Percentiles rank a stretch among this genome's conserved stretches.
phyloP scores from a whole-genome alignment of 2,113 vertebrate species.

The Poicephalus gulielmi region DNA sequence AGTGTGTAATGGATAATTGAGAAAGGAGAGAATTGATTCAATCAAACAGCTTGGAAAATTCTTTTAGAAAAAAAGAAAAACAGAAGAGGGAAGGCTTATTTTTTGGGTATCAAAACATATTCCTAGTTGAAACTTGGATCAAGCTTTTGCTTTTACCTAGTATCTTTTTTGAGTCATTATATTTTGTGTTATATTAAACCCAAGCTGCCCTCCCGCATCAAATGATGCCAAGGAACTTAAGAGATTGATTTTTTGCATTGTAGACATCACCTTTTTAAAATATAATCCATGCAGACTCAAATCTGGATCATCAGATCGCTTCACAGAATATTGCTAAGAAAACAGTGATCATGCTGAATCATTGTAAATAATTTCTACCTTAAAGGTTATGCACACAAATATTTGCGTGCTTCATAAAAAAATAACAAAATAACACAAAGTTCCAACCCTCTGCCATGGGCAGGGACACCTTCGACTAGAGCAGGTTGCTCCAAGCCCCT shows the following conservation, averaged over 20 bases:
- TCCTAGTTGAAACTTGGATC: neutral
- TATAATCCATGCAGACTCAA: neutral
- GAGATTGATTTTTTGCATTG: neutral
- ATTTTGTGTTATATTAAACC: neutral
- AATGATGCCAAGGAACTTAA: neutral
- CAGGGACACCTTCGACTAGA: neutral
- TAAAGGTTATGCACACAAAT: neutral
- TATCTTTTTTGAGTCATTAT: neutral
- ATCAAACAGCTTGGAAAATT: neutral
- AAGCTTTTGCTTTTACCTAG: neutral
- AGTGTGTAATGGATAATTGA: neutral
- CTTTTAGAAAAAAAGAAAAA: neutral
- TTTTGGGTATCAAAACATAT: neutral
- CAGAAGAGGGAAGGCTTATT: neutral
- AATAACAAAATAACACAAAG: neutral
- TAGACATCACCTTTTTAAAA: neutral
- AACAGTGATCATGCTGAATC: neutral
- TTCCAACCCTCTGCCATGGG: neutral
- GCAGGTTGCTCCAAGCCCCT: neutral
- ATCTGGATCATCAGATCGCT: neutral
- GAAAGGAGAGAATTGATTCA: neutral
- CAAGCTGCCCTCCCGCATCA: neutral
- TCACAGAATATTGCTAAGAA: neutral
- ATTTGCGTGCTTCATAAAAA: neutral
- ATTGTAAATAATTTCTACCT: neutral